Base-by-base conservation (phyloP, 2,888 invertebrate genomes). In the Ophioninae sp. region DNA sequence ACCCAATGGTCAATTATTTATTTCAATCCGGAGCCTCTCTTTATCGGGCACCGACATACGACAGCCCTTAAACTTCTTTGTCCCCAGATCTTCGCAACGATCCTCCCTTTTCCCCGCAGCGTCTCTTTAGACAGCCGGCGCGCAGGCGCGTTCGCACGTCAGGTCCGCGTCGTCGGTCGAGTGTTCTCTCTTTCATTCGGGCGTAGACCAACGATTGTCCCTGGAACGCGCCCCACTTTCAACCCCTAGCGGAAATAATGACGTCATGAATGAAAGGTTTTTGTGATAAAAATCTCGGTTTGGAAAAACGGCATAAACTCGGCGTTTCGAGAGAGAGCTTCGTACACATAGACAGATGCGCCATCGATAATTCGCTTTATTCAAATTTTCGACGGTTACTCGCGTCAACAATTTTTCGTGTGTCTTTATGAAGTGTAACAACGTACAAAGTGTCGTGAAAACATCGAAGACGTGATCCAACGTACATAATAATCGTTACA, bases 191-290 rank as follows among this genome's bases (percentile, higher is more conserved):
- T 81, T 56, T 74, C 37, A 9, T 81, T 87, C 86, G 87, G 87
- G 86, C 87, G 86, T 86, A 82, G 82, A 86, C 85, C 80, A 64
- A 51, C 80, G 77, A 77, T 71, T 76, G 80, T 81, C 81, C 82
- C 78, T 81, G 84, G 75, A 82, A 79, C 79, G 74, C 85, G 82
- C 86, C 86, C 86, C 84, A 85, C 85, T 86, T 85, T 85, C 77
- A 85, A 82, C 86, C 84, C 77, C 83, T 85, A 86, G 85, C 88
- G 89, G 90, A 88, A 89, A 90, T 88, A 88, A 90, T 91, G 91
- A 91, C 90, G 91, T 91, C 89, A 90, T 87, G 87, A 87, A 87
- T 87, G 88, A 88, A 86, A 85, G 87, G 87, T 87, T 85, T 81
- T 76, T 80, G 78, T 75, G 69, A 74, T 77, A 84, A 72, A 85